Evolutionary conservation across 2,797 vertebrate genomes (phyloP), one percentile per base, ranked within the genome.

Genomic region (Gobio occitaniae): DNA sequence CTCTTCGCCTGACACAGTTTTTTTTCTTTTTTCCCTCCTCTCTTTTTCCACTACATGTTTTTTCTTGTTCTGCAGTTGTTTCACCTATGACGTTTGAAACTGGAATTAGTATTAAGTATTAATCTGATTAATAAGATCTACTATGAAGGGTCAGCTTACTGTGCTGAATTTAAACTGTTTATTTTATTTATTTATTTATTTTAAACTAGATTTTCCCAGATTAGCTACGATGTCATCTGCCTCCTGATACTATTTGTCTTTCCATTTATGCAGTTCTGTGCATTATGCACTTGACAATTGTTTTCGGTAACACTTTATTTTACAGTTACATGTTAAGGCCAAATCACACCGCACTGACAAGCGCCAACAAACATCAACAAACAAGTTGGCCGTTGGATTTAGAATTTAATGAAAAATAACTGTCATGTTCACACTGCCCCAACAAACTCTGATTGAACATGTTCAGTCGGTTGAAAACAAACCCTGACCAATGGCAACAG

Each of bases 1-100:
- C 94, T 95, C 93, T 92, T 95, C 92, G 93, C 91, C 92, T 94
- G 92, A 92, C 92, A 90, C 94, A 93, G 32, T 94, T 92, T 94
- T 94, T 93, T 93, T 15, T 88, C 25, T 32, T 38, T 1, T 29
- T 15, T 61, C 29, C 25, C 84, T 89, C 15, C 88, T 87, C 87
- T 90, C 88, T 90, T 89, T 86, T 68, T 85, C 88, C 83, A 47
- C 52, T 13, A 32, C 13, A 41, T 59, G 21, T 41, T 65, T 69
- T 29, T 19, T 78, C 93, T 93, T 87, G 93, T 94, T 48, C 92
- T 92, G 89, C 85, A 82, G 90, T 94, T 93, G 92, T 94, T 94
- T 92, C 94, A 92, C 89, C 89, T 91, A 93, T 93, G 94, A 94
- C 93, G 1, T 32, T 29, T 48, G 9, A 93, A 92, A 92, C 90